Evolutionary conservation across 2,113 vertebrate genomes (phyloP).

Genomic region (Damaliscus lunatus): DNA sequence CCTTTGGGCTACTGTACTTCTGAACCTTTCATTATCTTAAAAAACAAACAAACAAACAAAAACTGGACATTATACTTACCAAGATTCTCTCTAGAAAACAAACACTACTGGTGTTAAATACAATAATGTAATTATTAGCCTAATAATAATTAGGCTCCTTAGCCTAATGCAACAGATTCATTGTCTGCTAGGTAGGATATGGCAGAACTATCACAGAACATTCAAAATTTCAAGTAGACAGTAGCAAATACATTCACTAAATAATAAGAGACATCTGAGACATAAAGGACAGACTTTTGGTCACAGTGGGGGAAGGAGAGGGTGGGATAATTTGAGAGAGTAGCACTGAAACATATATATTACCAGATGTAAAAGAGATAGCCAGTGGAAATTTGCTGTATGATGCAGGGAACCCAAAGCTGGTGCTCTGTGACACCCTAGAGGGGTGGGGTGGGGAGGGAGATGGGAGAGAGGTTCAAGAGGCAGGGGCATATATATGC

Average conservation of each 20-base stretch:
- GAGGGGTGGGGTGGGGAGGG: neutral
- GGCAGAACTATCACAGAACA: neutral
- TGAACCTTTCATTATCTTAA: neutral
- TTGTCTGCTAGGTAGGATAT: neutral
- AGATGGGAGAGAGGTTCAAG: neutral
- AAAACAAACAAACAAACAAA: neutral
- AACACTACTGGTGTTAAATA: neutral
- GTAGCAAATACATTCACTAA: neutral
- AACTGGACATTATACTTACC: neutral
- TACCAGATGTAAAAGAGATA: neutral
- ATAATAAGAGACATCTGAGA: neutral
- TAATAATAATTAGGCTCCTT: neutral
- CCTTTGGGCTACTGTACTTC: neutral
- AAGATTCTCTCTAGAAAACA: neutral
- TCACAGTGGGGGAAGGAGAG: neutral
- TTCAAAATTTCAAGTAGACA: neutral
- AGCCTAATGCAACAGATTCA: neutral
- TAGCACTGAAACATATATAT: neutral
- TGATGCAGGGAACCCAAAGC: neutral
- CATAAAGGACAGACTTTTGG: neutral
- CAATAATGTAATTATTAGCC: neutral
- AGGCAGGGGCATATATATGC: neutral
- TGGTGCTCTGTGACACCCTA: neutral
- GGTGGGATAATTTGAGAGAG: neutral
- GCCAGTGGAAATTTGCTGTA: neutral